Conservation (phyloP, 1,140 invertebrate genomes). For the Metopolophium dirhodum region DNA sequence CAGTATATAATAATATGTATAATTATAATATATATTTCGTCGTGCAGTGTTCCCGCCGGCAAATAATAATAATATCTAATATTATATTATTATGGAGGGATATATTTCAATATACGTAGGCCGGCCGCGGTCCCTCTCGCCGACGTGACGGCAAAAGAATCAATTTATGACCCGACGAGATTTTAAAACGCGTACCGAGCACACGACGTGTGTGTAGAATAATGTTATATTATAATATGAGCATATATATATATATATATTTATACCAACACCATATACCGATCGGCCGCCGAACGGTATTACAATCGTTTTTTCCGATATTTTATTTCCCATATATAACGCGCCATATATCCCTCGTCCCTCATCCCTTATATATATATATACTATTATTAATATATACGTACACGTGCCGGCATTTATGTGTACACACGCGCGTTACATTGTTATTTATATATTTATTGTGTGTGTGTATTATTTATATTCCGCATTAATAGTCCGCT, state of each 20-base stretch:
- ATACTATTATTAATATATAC: slow-evolving; percentile 60
- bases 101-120: neutral
- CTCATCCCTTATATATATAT: slow-evolving; percentile 2
- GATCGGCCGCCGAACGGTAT: neutral
- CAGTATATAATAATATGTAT: neutral
- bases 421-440: slow-evolving; percentile 24
- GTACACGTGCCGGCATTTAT: slow-evolving; percentile 50
- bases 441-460: slow-evolving; percentile 36
- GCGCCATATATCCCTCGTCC: neutral
- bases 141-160: slow-evolving; percentile 60
- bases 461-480: neutral
- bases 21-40: neutral
- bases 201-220: neutral
- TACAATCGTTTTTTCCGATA: slow-evolving; percentile 53
- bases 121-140: neutral
- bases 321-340: slow-evolving; percentile 27
- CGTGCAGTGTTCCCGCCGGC: neutral
- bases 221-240: neutral
- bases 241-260: slow-evolving; percentile 14
- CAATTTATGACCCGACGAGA: slow-evolving; percentile 47
- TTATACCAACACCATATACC: neutral
- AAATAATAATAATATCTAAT: neutral
- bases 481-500: slow-evolving; percentile 33
- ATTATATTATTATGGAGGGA: neutral
- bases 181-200: slow-evolving; percentile 60